A percentile compares a stretch with the other conserved stretches of the same genome.
These are phyloP conservation scores for Rhinolophus sinicus DNA, from an alignment of 2,113 vertebrate genomes.

Conservation along the genomic window DNA sequence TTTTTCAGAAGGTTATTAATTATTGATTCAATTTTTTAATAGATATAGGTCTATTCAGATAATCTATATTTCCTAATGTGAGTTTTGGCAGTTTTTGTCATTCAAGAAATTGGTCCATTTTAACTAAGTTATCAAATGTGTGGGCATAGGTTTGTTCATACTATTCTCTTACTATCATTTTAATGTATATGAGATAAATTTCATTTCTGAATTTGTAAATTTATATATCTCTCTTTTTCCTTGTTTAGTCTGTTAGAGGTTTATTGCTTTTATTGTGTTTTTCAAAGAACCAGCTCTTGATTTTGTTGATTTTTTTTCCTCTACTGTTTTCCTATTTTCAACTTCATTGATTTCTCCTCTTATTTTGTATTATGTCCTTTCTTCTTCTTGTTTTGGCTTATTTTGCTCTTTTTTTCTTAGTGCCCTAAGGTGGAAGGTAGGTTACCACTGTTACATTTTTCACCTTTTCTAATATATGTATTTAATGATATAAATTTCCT, in stretches of 20 bases:
- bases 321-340: not conserved
- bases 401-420: not conserved
- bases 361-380: not conserved
- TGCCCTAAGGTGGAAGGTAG: not conserved
- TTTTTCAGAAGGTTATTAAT: constrained; percentile 7
- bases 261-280: not conserved
- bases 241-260: not conserved
- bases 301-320: constrained; percentile 17
- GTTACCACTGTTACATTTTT: not conserved
- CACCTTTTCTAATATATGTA: not conserved
- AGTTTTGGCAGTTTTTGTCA: not conserved
- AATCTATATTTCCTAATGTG: not conserved
- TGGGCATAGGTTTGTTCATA: not conserved
- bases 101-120: not conserved
- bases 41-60: not conserved
- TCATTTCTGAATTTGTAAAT: not conserved
- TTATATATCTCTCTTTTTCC: not conserved
- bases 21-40: not conserved
- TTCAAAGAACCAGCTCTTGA: not conserved
- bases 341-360: constrained; percentile 19
- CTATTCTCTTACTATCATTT: not conserved
- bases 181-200: not conserved
- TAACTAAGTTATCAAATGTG: not conserved
- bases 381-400: not conserved
- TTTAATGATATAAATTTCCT: not conserved